phyloP scores from a whole-genome alignment of 2,797 vertebrate genomes.

The Argyrosomus regius region DNA sequence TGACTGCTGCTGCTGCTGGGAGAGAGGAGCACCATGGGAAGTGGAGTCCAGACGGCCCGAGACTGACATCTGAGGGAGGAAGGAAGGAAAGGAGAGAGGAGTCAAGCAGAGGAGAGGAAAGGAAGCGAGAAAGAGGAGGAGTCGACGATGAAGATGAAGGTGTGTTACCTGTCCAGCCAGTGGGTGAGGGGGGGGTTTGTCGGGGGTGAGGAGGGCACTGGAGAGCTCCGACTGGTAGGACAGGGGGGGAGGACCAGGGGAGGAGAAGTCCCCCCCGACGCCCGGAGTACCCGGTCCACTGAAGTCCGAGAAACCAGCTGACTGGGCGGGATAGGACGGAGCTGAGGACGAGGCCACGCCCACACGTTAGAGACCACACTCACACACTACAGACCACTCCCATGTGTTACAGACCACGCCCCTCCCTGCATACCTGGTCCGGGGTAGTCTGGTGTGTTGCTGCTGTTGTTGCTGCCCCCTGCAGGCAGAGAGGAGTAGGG shows the following conservation, averaged over 20 bases:
- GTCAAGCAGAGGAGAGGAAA: not conserved
- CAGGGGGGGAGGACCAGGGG: constrained; percentile 82
- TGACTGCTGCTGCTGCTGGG: constrained; percentile 80
- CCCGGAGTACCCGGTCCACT: constrained; percentile 81
- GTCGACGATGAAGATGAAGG: not conserved
- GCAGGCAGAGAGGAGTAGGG: constrained; percentile 81
- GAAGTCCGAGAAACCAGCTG: constrained; percentile 87
- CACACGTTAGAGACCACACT: too few species aligned
- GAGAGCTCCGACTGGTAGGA: constrained; percentile 92
- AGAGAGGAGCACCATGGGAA: constrained; percentile 81
- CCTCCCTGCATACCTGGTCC: constrained; percentile 79
- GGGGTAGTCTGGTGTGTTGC: constrained; percentile 81
- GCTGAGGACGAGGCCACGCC: constrained; percentile 68
- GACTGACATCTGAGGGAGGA: constrained; percentile 81
- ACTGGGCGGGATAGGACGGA: constrained; percentile 85
- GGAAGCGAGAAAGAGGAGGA: not conserved
- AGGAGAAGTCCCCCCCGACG: constrained; percentile 83
- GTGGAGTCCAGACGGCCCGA: constrained; percentile 84
- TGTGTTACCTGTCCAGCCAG: constrained; percentile 86
- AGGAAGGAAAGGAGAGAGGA: not conserved
- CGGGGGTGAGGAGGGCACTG: constrained; percentile 86
- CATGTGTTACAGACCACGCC: too few species aligned
- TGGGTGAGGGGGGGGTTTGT: constrained; percentile 85
- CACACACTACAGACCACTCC: too few species aligned
- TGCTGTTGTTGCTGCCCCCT: constrained; percentile 67